Evolutionary conservation across 2,888 invertebrate genomes (phyloP), one percentile per base, ranked within the genome.

Genomic region (Taphrorychus bicolor): DNA sequence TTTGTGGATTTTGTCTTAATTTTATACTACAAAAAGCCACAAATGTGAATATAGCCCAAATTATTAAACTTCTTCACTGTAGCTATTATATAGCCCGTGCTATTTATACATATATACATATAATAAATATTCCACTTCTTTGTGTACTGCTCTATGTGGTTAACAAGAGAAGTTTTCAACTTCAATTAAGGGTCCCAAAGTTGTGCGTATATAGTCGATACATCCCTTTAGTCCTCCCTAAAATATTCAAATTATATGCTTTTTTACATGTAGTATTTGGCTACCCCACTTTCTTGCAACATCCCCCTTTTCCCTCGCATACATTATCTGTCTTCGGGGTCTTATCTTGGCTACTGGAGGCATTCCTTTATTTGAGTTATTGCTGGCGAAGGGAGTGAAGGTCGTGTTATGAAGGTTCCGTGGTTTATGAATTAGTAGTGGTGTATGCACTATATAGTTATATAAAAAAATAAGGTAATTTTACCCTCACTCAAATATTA

Each of bases 191-290:
- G 21, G 42, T 19, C 57, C 57, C 57, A 19, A 59, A 24, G 14
- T 48, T 11, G 18, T 56, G 17, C 24, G 5, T 7, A 60, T 53
- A 61, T 22, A 42, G 42, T 52, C 11, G 32, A 32, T 62, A 59
- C 59, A 51, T 48, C 48, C 53, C 48, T 57, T 56, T 16, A 51
- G 56, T 52, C 61, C 57, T 60, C 58, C 61, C 21, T 48, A 49
- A 63, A 56, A 41, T 69, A 69, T 69, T 69, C 51, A 69, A 69
- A 69, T 68, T 69, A 64, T 69, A 69, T 60, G 54, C 68, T 53
- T 63, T 42, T 51, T 64, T 58, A 59, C 67, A 63, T 68, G 56
- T 56, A 23, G 23, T 45, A 56, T 61, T 60, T 59, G 24, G 32
- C 54, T 60, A 64, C 64, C 69, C 69, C 57, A 40, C 56, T 54